A percentile compares a stretch with the other conserved stretches of the same genome.
phyloP scores from a whole-genome alignment of 2,888 invertebrate species.

The Hirtodrosophila confusa region DNA sequence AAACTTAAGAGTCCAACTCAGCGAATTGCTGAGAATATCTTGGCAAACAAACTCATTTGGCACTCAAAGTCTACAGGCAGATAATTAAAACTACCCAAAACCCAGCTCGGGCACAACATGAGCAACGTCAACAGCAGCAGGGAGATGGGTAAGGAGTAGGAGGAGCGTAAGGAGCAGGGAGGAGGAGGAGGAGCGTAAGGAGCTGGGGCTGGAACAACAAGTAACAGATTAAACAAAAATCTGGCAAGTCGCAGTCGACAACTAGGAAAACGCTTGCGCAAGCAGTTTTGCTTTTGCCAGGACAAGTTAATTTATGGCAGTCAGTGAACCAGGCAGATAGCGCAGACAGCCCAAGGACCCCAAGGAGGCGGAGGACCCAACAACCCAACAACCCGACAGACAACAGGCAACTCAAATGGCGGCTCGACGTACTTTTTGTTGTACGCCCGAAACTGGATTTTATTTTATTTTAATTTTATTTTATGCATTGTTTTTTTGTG shows the following conservation, averaged over 20 bases:
- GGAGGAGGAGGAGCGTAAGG: neutral
- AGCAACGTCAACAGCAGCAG: conserved; percentile 5
- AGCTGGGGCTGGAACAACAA: conserved; percentile 9
- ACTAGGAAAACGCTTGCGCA: conserved; percentile 50
- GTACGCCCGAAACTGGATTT: conserved; percentile 51
- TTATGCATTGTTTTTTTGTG: conserved; percentile 39
- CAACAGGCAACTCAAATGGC: conserved; percentile 54
- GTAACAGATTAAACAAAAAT: conserved; percentile 63
- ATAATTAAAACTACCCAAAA: conserved; percentile 53
- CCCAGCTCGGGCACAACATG: conserved; percentile 16
- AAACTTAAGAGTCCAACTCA: conserved; percentile 3
- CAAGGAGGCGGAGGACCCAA: conserved; percentile 3
- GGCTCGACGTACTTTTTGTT: conserved; percentile 48
- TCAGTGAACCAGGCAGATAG: conserved; percentile 71
- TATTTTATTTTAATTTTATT: conserved; percentile 31
- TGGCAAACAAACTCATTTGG: conserved; percentile 35
- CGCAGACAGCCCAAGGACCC: conserved; percentile 20
- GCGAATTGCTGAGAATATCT: neutral
- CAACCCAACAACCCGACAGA: conserved; percentile 25
- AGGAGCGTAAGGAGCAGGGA: neutral
- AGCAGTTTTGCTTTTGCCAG: conserved; percentile 55
- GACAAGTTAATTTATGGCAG: conserved; percentile 78
- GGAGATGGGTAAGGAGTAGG: neutral
- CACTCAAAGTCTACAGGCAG: conserved; percentile 14
- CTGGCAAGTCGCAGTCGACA: conserved; percentile 55